Evolutionary conservation across 2,888 invertebrate genomes (phyloP), one percentile per base, ranked within the genome.

Genomic region (Blastobasis adustella): DNA sequence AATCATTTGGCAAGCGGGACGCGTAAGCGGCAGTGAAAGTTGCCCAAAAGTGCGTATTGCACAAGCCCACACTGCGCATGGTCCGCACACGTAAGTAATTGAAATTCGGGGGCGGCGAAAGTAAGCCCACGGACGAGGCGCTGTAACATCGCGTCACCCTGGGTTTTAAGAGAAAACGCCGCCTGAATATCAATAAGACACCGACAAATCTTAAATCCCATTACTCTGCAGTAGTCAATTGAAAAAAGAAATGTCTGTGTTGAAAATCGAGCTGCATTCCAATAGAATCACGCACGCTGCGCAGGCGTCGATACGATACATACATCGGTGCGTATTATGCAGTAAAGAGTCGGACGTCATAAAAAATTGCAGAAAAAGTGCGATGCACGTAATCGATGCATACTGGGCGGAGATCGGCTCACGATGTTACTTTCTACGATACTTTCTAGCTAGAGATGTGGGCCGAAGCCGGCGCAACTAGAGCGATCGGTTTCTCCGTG

Each of bases 401-500:
- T 78, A 66, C 73, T 70, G 77, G 71, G 70, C 76, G 77, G 72
- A 79, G 81, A 79, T 76, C 72, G 73, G 68, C 70, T 74, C 70
- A 69, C 80, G 79, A 82, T 86, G 79, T 88, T 88, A 88, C 88
- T 88, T 88, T 88, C 88, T 85, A 88, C 77, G 70, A 84, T 82
- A 87, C 88, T 88, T 88, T 88, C 88, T 87, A 87, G 85, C 79
- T 76, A 82, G 83, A 85, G 86, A 87, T 87, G 84, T 87, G 84
- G 86, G 85, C 79, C 85, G 81, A 66, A 67, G 78, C 67, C 73
- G 69, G 73, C 78, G 79, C 83, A 85, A 88, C 82, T 86, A 70
- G 88, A 86, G 84, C 87, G 82, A 83, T 86, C 82, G 83, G 84
- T 88, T 86, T 88, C 87, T 82, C 85, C 72, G 73, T 76, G 77